Evolutionary conservation across 1,140 invertebrate species (phyloP).

Genomic region (Andricus grossulariae): DNA sequence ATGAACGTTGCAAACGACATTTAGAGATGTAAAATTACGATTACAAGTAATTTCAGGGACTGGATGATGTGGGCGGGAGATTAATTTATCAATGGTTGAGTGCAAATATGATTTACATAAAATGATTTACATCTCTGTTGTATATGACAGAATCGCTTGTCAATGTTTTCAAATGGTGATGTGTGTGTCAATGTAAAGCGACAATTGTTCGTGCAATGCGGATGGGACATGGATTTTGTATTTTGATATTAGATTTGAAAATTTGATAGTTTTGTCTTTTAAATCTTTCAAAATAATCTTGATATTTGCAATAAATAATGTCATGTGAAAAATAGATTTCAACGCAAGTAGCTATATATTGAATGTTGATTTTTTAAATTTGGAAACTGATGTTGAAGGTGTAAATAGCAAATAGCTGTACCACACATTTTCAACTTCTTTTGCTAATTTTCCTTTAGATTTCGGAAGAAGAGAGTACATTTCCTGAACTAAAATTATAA

Average conservation of each 20-base stretch:
- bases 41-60: neutral
- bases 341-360: too few species aligned
- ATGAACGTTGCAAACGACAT: constrained; percentile 12
- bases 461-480: too few species aligned
- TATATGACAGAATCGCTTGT: neutral
- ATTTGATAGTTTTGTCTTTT: too few species aligned
- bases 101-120: neutral
- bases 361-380: too few species aligned
- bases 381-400: too few species aligned
- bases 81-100: constrained; percentile 11
- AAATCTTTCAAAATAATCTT: too few species aligned
- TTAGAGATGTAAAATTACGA: constrained; percentile 15
- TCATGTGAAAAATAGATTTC: too few species aligned
- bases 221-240: neutral
- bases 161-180: neutral
- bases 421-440: too few species aligned
- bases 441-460: too few species aligned
- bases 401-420: too few species aligned
- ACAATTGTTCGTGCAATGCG: neutral
- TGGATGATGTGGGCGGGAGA: neutral
- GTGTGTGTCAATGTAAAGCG: neutral
- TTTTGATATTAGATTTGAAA: neutral
- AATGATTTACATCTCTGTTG: neutral
- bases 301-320: too few species aligned
- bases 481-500: too few species aligned